These are phyloP conservation scores for Drosophila setifemur DNA, from an alignment of 1,140 invertebrate species.

Conservation along the genomic window DNA sequence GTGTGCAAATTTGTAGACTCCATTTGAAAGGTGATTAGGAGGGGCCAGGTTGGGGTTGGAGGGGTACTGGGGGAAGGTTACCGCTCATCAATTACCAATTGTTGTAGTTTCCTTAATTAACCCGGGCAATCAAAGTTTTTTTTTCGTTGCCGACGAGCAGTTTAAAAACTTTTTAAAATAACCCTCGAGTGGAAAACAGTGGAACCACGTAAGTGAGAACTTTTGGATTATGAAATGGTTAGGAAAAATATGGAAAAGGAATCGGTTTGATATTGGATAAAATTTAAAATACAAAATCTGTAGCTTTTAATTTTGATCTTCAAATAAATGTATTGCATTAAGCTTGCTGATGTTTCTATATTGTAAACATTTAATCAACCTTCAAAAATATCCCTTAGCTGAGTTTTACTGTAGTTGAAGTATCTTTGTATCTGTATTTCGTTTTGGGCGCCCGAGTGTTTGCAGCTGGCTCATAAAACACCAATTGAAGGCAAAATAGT, in stretches of 20 bases:
- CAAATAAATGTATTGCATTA: too few relatives aligned
- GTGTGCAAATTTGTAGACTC: conserved; percentile 44
- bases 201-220: too few relatives aligned
- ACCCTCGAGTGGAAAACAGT: neutral
- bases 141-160: conserved; percentile 2
- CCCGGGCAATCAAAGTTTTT: conserved; percentile 55
- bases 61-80: neutral
- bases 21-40: conserved; percentile 52
- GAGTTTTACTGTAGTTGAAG: neutral
- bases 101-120: conserved; percentile 67
- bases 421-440: neutral
- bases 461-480: conserved; percentile 56
- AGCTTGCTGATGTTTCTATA: too few relatives aligned
- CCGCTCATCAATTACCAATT: conserved; percentile 72
- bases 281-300: too few relatives aligned
- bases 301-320: too few relatives aligned
- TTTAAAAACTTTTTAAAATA: conserved; percentile 5
- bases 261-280: too few relatives aligned
- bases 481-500: conserved; percentile 40
- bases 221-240: too few relatives aligned
- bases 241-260: too few relatives aligned
- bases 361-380: too few relatives aligned
- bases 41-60: neutral
- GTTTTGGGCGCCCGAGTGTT: conserved; percentile 11
- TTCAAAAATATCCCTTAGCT: too few relatives aligned